A percentile compares a stretch with the other conserved stretches of the same genome.
These are phyloP conservation scores for Sphecodes monilicornis DNA, from an alignment of 2,888 invertebrate species.

Conservation along the genomic window DNA sequence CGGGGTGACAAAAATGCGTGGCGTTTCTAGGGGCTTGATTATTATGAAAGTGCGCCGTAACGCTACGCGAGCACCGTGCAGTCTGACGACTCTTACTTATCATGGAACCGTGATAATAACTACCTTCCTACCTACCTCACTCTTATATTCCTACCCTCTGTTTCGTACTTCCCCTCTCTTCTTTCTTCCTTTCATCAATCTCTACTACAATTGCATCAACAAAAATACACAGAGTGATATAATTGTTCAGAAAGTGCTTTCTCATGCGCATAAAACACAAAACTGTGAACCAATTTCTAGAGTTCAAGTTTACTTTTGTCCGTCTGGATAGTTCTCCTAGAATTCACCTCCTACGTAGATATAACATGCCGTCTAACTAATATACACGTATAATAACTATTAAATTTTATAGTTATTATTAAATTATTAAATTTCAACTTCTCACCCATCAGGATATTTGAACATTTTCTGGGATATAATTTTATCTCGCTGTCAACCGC, in stretches of 20 bases:
- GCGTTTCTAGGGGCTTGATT: conserved; percentile 66
- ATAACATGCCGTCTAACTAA: too few relatives aligned
- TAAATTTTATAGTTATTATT: too few relatives aligned
- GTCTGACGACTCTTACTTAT: conserved; percentile 78
- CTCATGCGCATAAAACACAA: neutral
- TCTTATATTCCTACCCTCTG: conserved; percentile 24
- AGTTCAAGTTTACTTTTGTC: neutral
- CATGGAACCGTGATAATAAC: conserved; percentile 79
- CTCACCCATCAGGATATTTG: too few relatives aligned
- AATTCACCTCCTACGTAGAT: too few relatives aligned
- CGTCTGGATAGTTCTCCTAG: too few relatives aligned
- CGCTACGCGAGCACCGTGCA: conserved; percentile 68
- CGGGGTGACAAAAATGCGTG: conserved; percentile 57
- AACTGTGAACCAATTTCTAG: neutral
- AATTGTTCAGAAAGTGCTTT: neutral
- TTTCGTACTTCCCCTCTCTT: conserved; percentile 5
- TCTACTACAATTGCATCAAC: conserved; percentile 2
- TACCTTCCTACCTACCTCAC: conserved; percentile 62
- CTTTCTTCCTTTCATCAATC: conserved; percentile 19
- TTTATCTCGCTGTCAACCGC: too few relatives aligned
- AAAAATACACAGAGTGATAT: conserved; percentile 9
- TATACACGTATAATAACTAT: too few relatives aligned
- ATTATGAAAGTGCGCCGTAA: conserved; percentile 70
- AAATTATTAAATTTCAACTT: too few relatives aligned
- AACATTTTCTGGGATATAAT: too few relatives aligned